Evolutionary conservation across 2,888 invertebrate genomes (phyloP).

Genomic region (Harpalus rufipes): DNA sequence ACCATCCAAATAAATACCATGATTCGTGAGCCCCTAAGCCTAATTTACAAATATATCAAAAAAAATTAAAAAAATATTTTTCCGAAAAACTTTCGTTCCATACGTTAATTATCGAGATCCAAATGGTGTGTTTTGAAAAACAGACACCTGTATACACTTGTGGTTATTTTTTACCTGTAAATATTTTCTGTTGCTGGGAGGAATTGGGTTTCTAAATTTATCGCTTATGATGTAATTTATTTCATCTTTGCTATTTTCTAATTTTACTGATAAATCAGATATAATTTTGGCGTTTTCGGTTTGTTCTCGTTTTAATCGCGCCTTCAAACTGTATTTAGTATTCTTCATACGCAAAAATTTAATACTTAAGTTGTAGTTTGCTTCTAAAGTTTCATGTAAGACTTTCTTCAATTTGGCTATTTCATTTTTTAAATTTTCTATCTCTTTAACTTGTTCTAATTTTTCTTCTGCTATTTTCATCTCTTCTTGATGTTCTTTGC

Average conservation of each 20-base stretch:
- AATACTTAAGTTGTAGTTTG: constrained; percentile 76
- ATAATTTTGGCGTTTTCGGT: constrained; percentile 73
- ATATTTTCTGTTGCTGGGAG: constrained; percentile 76
- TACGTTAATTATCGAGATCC: too few relatives aligned
- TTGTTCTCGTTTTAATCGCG: constrained; percentile 73
- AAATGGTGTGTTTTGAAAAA: too few relatives aligned
- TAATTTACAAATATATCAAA: too few relatives aligned
- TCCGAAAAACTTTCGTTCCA: too few relatives aligned
- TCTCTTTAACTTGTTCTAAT: constrained; percentile 70
- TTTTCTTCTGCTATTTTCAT: constrained; percentile 72
- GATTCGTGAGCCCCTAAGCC: too few relatives aligned
- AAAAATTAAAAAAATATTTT: too few relatives aligned
- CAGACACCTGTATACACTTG: not conserved
- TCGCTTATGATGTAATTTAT: constrained; percentile 73
- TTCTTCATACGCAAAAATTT: constrained; percentile 77
- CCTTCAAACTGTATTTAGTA: constrained; percentile 74
- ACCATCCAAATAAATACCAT: too few relatives aligned
- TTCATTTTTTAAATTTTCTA: constrained; percentile 74
- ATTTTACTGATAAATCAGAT: constrained; percentile 73
- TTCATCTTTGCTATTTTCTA: constrained; percentile 73
- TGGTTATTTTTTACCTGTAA: constrained; percentile 73
- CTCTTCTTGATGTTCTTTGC: constrained; percentile 68
- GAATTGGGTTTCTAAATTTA: constrained; percentile 73
- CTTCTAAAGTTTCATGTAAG: constrained; percentile 75
- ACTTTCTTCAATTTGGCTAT: constrained; percentile 74